phyloP scores from a whole-genome alignment of 2,113 vertebrate species.

The Condylura cristata region DNA sequence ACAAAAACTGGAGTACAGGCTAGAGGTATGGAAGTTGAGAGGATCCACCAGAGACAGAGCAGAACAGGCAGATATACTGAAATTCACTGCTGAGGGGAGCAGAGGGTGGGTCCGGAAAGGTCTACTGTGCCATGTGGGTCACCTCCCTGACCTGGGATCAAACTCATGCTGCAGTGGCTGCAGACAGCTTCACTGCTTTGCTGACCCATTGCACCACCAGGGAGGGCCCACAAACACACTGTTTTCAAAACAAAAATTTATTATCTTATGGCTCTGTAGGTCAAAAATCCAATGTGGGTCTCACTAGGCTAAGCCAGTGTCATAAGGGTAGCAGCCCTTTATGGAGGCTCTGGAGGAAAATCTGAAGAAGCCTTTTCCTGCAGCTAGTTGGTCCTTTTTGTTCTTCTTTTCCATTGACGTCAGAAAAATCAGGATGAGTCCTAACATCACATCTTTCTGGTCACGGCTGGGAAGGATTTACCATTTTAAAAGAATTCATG shows the following conservation, averaged over 20 bases:
- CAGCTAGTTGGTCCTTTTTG: background rate
- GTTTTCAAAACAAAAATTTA: slow-evolving; percentile 4
- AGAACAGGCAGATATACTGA: too few relatives aligned
- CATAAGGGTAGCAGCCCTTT: background rate
- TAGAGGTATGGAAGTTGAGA: too few relatives aligned
- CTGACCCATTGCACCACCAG: too few relatives aligned
- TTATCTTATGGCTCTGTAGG: background rate
- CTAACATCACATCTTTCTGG: background rate
- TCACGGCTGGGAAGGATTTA: background rate
- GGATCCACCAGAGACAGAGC: too few relatives aligned
- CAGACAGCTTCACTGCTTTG: too few relatives aligned
- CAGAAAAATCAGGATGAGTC: background rate
- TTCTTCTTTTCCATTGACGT: background rate
- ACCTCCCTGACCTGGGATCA: too few relatives aligned
- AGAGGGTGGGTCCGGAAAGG: too few relatives aligned
- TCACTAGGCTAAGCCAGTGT: background rate
- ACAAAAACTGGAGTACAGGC: too few relatives aligned
- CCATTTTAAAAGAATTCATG: background rate
- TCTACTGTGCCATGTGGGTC: too few relatives aligned
- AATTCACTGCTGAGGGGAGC: too few relatives aligned
- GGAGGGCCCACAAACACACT: too few relatives aligned
- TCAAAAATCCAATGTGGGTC: background rate
- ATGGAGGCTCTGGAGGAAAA: background rate
- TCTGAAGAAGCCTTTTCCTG: background rate
- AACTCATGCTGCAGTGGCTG: too few relatives aligned